Percentiles rank a stretch among this genome's conserved stretches.
Evolutionary conservation across 2,113 vertebrate species (phyloP).

Genomic region (Dolichallabes microphthalmus): DNA sequence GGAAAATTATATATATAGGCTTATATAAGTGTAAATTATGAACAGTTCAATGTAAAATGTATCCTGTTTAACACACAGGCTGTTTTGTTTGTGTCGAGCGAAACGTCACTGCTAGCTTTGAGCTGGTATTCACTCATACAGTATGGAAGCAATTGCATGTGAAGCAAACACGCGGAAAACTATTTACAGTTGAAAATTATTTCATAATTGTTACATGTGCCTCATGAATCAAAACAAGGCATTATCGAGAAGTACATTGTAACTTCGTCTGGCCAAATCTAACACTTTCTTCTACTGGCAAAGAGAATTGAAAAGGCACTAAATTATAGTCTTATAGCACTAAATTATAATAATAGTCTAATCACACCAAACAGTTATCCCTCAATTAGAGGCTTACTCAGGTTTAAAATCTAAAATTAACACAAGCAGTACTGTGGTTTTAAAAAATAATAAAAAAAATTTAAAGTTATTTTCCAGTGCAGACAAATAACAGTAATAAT

Average conservation of each 20-base stretch:
- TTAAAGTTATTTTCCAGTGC: background rate
- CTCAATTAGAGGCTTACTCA: background rate
- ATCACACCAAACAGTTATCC: background rate
- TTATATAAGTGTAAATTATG: background rate
- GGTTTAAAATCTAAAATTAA: background rate
- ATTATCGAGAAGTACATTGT: background rate
- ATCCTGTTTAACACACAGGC: background rate
- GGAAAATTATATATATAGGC: background rate
- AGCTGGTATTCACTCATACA: background rate
- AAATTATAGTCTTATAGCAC: no score
- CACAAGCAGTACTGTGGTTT: no score
- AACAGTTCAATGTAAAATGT: background rate
- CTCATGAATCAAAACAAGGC: background rate
- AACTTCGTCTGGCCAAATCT: background rate
- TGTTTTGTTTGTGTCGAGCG: background rate
- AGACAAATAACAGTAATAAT: background rate
- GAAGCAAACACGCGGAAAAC: background rate
- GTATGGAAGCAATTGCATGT: slow-evolving; percentile 15
- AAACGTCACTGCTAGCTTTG: background rate
- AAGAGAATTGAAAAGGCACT: background rate
- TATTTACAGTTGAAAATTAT: background rate
- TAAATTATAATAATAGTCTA: background rate
- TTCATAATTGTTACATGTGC: slow-evolving; percentile 3
- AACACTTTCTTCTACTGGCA: background rate
- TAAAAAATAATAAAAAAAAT: no score